Percentiles rank a stretch among this genome's conserved stretches.
phyloP scores from a whole-genome alignment of 2,113 vertebrate species.

The Phoenicopterus ruber region DNA sequence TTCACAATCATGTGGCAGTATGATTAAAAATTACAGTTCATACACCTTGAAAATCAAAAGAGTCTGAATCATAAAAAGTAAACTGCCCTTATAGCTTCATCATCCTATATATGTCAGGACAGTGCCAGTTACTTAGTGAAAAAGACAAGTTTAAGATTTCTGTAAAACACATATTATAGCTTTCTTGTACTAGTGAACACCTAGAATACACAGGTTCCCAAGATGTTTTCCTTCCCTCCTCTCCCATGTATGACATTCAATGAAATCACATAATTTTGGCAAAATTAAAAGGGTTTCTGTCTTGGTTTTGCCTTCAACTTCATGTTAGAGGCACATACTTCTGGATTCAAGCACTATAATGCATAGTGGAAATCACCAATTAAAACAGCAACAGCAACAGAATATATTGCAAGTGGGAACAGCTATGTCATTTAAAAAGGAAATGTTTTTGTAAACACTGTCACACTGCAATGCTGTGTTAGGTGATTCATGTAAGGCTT shows the following conservation, averaged over 20 bases:
- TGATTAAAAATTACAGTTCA: slow-evolving; percentile 64
- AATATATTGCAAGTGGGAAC: slow-evolving; percentile 65
- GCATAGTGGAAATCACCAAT: slow-evolving; percentile 73
- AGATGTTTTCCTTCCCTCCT: background rate
- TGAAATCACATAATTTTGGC: slow-evolving; percentile 58
- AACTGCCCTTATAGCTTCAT: slow-evolving; percentile 62
- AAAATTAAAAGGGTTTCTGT: slow-evolving; percentile 22
- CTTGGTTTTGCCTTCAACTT: slow-evolving; percentile 61
- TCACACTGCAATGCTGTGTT: slow-evolving; percentile 36
- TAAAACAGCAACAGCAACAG: background rate
- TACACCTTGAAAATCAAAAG: slow-evolving; percentile 69
- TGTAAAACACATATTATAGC: slow-evolving; percentile 54
- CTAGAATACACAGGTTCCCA: slow-evolving; percentile 39
- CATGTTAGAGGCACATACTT: slow-evolving; percentile 69
- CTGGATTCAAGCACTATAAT: slow-evolving; percentile 75
- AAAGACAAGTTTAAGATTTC: slow-evolving; percentile 46
- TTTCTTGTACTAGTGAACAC: slow-evolving; percentile 55
- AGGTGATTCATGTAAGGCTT: slow-evolving; percentile 47
- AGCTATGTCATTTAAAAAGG: slow-evolving; percentile 6
- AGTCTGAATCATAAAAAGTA: slow-evolving; percentile 70
- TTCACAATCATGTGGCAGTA: slow-evolving; percentile 64
- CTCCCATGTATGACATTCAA: slow-evolving; percentile 47
- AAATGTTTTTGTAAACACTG: slow-evolving; percentile 50
- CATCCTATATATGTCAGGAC: slow-evolving; percentile 55
- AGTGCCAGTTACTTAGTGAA: slow-evolving; percentile 36